A percentile compares a stretch with the other conserved stretches of the same genome.
phyloP scores from a whole-genome alignment of 2,113 vertebrate species.

The Mesembrinibis cayennensis region DNA sequence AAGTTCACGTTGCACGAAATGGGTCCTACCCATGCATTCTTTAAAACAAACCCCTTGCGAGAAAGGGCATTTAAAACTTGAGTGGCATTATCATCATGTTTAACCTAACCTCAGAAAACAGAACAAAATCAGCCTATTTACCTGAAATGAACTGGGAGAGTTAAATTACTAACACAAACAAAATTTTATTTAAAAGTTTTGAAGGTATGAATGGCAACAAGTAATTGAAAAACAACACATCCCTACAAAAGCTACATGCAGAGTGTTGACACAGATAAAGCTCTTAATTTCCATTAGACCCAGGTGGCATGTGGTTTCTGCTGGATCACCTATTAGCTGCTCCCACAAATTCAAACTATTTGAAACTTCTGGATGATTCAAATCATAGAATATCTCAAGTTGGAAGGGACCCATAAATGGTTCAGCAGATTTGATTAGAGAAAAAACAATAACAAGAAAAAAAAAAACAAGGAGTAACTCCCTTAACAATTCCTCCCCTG shows the following conservation, averaged over 20 bases:
- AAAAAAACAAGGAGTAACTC: neutral
- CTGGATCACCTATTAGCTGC: neutral
- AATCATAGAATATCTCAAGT: neutral
- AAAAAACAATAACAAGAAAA: neutral
- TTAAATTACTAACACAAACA: neutral
- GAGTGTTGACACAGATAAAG: neutral
- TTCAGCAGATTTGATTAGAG: neutral
- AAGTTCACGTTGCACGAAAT: rapidly evolving
- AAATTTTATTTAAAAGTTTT: neutral
- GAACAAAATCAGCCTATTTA: neutral
- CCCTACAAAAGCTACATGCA: neutral
- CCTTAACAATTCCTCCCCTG: neutral
- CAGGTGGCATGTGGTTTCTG: neutral
- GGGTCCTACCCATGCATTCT: neutral
- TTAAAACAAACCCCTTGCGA: neutral
- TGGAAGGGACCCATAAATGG: neutral
- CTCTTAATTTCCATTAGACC: neutral
- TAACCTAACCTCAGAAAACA: neutral
- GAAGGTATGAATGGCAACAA: neutral
- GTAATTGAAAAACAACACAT: neutral
- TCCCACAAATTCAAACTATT: neutral
- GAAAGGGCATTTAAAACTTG: neutral
- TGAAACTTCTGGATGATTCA: neutral
- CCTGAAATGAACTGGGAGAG: neutral
- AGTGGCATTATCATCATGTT: neutral